phyloP scores from a whole-genome alignment of 2,888 invertebrate species.

The Pristionchus mayeri region DNA sequence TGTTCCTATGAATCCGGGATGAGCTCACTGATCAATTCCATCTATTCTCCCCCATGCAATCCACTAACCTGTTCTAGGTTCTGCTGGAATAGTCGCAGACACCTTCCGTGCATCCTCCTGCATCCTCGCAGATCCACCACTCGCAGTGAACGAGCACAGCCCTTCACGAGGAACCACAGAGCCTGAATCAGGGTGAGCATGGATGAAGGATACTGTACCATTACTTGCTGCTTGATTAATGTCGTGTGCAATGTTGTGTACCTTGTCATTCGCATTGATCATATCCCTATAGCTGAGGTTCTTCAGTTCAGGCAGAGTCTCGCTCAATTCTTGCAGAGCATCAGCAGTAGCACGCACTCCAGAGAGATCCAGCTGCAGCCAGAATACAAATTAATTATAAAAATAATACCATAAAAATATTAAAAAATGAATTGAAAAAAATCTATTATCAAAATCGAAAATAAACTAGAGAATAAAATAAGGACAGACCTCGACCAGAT shows the following conservation, averaged over 20 bases:
- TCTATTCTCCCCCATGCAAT: no score
- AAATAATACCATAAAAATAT: background rate
- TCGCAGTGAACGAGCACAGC: slow-evolving; percentile 62
- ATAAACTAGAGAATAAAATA: background rate
- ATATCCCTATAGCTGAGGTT: slow-evolving; percentile 71
- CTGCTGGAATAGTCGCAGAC: slow-evolving; percentile 72
- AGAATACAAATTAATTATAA: background rate
- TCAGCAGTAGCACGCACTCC: slow-evolving; percentile 67
- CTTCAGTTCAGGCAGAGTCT: slow-evolving; percentile 62
- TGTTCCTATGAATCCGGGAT: no score
- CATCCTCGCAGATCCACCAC: slow-evolving; percentile 72
- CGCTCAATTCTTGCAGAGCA: slow-evolving; percentile 65
- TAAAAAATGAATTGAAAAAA: background rate
- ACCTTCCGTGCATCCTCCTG: slow-evolving; percentile 68
- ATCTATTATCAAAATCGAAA: no score
- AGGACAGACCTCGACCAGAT: slow-evolving; percentile 57
- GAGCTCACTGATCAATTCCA: no score
- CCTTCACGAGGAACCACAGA: slow-evolving; percentile 74
- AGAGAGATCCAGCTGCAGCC: slow-evolving; percentile 68
- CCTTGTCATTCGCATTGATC: slow-evolving; percentile 68
- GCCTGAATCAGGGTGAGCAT: slow-evolving; percentile 52
- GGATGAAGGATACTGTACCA: slow-evolving; percentile 9
- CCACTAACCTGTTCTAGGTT: slow-evolving; percentile 65
- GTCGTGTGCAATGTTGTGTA: slow-evolving; percentile 38
- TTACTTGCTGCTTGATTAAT: background rate